Percentiles rank a stretch among this genome's conserved stretches.
Evolutionary conservation across 2,888 invertebrate genomes (phyloP).

Genomic region (Melinaea menophilus): DNA sequence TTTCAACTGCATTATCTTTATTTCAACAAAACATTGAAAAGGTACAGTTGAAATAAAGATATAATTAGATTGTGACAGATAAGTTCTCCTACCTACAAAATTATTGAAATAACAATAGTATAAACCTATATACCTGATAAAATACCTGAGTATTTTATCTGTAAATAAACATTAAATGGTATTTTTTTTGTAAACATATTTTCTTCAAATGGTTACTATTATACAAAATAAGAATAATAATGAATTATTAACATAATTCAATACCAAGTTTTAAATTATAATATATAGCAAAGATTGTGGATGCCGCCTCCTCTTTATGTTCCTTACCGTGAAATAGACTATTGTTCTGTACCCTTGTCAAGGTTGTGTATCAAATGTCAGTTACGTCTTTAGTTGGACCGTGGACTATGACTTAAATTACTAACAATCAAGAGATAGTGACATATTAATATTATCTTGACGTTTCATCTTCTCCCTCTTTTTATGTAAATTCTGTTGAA

Average conservation of each 20-base stretch:
- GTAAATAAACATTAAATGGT: not conserved
- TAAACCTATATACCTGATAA: no score
- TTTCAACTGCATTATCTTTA: no score
- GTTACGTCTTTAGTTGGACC: not conserved
- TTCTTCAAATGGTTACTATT: no score
- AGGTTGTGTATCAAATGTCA: constrained; percentile 1
- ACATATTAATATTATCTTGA: not conserved
- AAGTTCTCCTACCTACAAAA: no score
- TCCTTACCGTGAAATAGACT: constrained; percentile 1
- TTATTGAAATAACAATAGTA: no score
- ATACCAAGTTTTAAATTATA: not conserved
- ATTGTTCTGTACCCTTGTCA: constrained; percentile 3
- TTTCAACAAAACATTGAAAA: no score
- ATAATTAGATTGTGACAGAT: no score
- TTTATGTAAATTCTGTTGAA: not conserved
- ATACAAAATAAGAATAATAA: no score
- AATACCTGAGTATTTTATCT: no score
- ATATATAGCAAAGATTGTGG: not conserved
- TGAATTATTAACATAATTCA: no score
- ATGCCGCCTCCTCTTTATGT: not conserved
- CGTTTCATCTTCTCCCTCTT: not conserved
- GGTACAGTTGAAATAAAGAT: no score
- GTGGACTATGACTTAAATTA: not conserved
- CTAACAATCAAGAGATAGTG: not conserved
- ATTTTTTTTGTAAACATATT: not conserved